Evolutionary conservation across 2,888 invertebrate species (phyloP), one percentile per base, ranked within the genome.

Genomic region (Sericinus montela): DNA sequence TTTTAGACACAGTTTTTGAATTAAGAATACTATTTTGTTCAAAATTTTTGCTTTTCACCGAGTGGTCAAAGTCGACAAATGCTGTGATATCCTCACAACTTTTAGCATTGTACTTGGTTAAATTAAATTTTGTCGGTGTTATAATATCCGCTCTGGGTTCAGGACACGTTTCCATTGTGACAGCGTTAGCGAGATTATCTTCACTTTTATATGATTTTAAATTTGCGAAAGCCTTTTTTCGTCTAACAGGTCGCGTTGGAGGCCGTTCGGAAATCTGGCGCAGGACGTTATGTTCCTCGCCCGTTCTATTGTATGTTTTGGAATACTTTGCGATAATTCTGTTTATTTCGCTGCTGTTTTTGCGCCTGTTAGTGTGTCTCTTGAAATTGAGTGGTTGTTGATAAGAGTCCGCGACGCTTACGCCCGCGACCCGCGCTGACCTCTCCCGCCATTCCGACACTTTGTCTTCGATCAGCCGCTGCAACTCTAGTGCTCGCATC

Each of bases 291-390:
- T 80, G 80, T 16, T 51, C 58, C 32, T 64, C 63, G 75, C 75
- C 78, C 68, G 82, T 59, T 69, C 81, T 77, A 11, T 32, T 32
- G 63, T 72, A 77, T 57, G 82, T 76, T 63, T 72, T 81, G 50
- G 89, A 88, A 72, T 89, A 89, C 75, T 89, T 89, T 72, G 87
- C 79, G 79, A 88, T 84, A 76, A 89, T 89, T 83, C 82, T 87
- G 68, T 88, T 88, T 72, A 89, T 83, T 83, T 89, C 88, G 69
- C 81, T 79, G 73, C 84, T 85, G 68, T 87, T 87, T 72, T 88
- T 88, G 69, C 88, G 86, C 66, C 84, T 75, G 73, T 87, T 80
- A 64, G 80, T 78, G 73, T 84, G 85, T 60, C 88, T 86, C 66
- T 80, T 86, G 71, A 88, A 88, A 76, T 85, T 80, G 72, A 79